Conservation (phyloP, 2,113 vertebrate species). For the Puma concolor region DNA sequence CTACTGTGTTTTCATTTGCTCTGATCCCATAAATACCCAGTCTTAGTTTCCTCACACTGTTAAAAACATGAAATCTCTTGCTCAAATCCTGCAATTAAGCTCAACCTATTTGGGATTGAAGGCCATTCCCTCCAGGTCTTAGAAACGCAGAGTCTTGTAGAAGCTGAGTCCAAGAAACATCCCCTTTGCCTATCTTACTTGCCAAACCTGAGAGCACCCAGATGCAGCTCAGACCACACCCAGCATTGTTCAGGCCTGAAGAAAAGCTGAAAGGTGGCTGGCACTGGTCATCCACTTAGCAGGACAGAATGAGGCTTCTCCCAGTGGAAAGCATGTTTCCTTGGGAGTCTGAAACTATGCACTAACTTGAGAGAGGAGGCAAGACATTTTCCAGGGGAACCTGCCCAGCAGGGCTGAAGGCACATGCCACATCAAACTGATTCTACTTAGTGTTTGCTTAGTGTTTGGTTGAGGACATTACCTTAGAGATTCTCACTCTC, state of each 20-base stretch:
- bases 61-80: not conserved
- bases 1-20: not conserved
- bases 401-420: not conserved
- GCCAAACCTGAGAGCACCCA: not conserved
- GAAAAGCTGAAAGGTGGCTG: not conserved
- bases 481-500: not conserved
- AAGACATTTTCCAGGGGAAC: not conserved
- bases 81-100: not conserved
- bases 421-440: not conserved
- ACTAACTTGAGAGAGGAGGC: not conserved
- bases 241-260: not conserved
- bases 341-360: not conserved
- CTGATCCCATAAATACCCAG: not conserved
- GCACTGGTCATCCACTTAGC: not conserved
- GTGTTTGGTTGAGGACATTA: not conserved
- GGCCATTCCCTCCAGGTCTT: not conserved
- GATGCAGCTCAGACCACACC: not conserved
- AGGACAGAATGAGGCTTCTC: not conserved
- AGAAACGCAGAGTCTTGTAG: not conserved
- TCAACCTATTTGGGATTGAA: not conserved
- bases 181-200: not conserved
- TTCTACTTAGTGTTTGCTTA: not conserved
- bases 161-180: not conserved
- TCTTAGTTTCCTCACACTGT: not conserved
- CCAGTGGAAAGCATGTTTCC: not conserved